Evolutionary conservation across 1,140 invertebrate species (phyloP), one percentile per base, ranked within the genome.

Genomic region (Oscheius sp.): DNA sequence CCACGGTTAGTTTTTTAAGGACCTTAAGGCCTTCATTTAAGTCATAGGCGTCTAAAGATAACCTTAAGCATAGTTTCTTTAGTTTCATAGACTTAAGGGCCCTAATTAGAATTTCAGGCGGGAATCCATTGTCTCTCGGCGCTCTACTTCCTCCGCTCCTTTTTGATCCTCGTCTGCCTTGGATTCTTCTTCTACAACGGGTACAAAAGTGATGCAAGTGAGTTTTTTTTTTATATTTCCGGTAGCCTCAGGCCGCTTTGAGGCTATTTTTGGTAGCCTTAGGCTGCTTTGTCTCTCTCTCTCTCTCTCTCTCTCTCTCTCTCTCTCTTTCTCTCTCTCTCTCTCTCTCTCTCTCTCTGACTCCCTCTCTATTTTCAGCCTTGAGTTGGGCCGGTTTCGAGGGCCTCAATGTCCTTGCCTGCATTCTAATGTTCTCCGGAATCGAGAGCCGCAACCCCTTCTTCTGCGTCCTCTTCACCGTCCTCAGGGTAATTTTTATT

Each of bases 401-500:
- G 36, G 61, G 28, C 4, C 28, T 38, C 32, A 63, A 34, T n/a
- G 7, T 63, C 10, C 10, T 34, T 15, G 36, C 61, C 10, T 63
- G 61, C 29, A 18, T 63, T 10, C 13, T 63, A 32, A 63, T 63
- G 61, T 13, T 18, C 31, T 13, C 7, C 36, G 61, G 61, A 29
- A n/a, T 63, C 61, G 31, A 10, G 10, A 32, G 32, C 31, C 15
- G 32, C n/a, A 34, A 63, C 18, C 61, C 61, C 10, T 63, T n/a
- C 31, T 34, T 63, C 61, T 63, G 61, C 29, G 36, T 63, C 61
- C 10, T 34, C 18, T 63, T 63, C 61, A 42, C 36, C 15, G 32
- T 34, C 36, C 15, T 63, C 18, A 35, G 61, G 31, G 61, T 63
- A 34, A 42, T n/a, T n/a, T n/a, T n/a, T n/a, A n/a, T n/a, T n/a